phyloP scores from a whole-genome alignment of 1,140 invertebrate species.

The Parapsyche elsis region DNA sequence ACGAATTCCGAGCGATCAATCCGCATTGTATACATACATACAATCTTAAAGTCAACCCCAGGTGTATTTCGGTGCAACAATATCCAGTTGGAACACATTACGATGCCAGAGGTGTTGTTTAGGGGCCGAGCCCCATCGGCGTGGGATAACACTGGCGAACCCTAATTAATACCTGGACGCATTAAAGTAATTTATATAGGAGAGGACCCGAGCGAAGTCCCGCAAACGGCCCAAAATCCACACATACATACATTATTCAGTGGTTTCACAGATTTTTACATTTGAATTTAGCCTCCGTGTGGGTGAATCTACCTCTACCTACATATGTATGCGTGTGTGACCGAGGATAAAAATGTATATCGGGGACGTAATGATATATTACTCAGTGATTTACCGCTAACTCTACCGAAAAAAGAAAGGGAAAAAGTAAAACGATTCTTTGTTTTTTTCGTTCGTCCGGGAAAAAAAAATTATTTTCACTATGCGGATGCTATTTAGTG shows the following conservation, averaged over 20 bases:
- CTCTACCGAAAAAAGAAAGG: not conserved
- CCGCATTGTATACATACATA: too few species aligned
- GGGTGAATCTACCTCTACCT: too few species aligned
- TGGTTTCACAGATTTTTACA: slow-evolving; percentile 39
- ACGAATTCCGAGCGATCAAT: too few species aligned
- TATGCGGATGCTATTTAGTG: too few species aligned
- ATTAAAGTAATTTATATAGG: slow-evolving; percentile 54
- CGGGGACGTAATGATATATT: slow-evolving; percentile 23
- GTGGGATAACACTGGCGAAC: slow-evolving; percentile 39
- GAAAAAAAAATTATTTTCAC: too few species aligned
- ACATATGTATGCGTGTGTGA: too few species aligned
- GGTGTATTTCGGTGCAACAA: too few species aligned
- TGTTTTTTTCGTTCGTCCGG: too few species aligned
- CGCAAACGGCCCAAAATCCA: slow-evolving; percentile 37
- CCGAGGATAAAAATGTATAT: not conserved
- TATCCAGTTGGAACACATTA: too few species aligned
- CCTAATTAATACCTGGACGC: slow-evolving; percentile 54
- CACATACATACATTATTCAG: slow-evolving; percentile 36
- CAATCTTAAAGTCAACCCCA: too few species aligned
- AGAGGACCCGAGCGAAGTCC: slow-evolving; percentile 28
- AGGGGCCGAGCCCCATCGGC: not conserved
- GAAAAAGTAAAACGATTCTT: not conserved
- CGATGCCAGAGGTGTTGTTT: too few species aligned
- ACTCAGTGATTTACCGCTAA: slow-evolving; percentile 4
- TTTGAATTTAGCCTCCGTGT: slow-evolving; percentile 5